Evolutionary conservation across 2,888 invertebrate species (phyloP).

Genomic region (Agonopterix subpropinquella): DNA sequence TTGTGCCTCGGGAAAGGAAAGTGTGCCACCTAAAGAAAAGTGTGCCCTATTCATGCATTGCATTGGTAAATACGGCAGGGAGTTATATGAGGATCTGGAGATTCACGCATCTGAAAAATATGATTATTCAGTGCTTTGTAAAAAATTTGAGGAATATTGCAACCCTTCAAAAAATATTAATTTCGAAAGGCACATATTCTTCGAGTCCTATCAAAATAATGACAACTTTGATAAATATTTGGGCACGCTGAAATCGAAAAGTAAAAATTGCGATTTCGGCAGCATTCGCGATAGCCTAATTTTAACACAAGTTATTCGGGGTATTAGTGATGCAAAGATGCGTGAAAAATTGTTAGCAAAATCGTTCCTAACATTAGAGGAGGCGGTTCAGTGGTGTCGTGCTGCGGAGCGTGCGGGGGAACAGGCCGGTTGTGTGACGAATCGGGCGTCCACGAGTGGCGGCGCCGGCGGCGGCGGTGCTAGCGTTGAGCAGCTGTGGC

Average conservation of each 20-base stretch:
- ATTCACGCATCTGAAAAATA: not conserved
- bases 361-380: constrained; percentile 1
- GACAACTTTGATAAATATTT: constrained; percentile 11
- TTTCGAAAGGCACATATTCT: constrained; percentile 12
- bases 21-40: not conserved
- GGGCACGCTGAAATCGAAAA: constrained; percentile 9
- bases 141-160: constrained; percentile 6
- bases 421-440: constrained; percentile 1
- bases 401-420: constrained; percentile 7
- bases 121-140: constrained; percentile 2
- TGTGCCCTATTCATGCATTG: constrained; percentile 15
- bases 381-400: constrained; percentile 8
- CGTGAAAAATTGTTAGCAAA: constrained; percentile 6
- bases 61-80: constrained; percentile 13
- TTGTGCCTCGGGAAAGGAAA: constrained; percentile 5
- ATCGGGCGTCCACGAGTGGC: not conserved
- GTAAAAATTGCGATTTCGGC: constrained; percentile 14
- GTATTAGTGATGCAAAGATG: constrained; percentile 10
- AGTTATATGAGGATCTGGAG: constrained; percentile 12
- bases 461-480: not conserved
- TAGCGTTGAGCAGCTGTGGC: not conserved
- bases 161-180: constrained; percentile 11
- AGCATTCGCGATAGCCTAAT: constrained; percentile 11
- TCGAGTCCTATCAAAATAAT: constrained; percentile 11
- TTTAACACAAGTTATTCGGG: constrained; percentile 15